A percentile compares a stretch with the other conserved stretches of the same genome.
These are phyloP conservation scores for Cochlearius cochlearius DNA, from an alignment of 2,113 vertebrate species.

Conservation along the genomic window DNA sequence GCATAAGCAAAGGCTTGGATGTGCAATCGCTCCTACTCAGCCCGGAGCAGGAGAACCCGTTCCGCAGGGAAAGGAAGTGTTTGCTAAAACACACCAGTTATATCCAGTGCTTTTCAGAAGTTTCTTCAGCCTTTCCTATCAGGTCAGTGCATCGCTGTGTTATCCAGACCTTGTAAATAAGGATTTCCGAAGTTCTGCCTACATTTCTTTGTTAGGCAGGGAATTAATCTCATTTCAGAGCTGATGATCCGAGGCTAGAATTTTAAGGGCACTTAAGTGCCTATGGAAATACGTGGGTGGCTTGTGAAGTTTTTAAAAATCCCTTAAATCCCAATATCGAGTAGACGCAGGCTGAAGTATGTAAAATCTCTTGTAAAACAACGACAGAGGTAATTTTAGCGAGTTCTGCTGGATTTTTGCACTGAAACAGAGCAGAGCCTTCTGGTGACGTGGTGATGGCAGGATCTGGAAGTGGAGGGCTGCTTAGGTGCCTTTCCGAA, in stretches of 20 bases:
- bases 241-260: background rate
- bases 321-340: background rate
- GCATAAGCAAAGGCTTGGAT: background rate
- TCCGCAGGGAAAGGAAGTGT: background rate
- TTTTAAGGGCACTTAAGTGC: background rate
- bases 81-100: background rate
- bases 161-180: background rate
- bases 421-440: background rate
- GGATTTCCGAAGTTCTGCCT: background rate
- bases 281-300: background rate
- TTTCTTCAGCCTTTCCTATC: background rate
- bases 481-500: background rate
- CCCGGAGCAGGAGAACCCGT: constrained; percentile 15
- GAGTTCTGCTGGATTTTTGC: background rate
- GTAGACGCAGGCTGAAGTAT: background rate
- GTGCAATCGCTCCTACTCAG: background rate
- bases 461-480: background rate
- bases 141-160: background rate
- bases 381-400: background rate
- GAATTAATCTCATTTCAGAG: background rate
- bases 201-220: background rate
- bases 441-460: background rate
- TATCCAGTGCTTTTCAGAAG: background rate
- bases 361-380: background rate
- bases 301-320: background rate